These are phyloP conservation scores for Bagarius yarrelli DNA, from an alignment of 2,113 vertebrate species.

Conservation along the genomic window DNA sequence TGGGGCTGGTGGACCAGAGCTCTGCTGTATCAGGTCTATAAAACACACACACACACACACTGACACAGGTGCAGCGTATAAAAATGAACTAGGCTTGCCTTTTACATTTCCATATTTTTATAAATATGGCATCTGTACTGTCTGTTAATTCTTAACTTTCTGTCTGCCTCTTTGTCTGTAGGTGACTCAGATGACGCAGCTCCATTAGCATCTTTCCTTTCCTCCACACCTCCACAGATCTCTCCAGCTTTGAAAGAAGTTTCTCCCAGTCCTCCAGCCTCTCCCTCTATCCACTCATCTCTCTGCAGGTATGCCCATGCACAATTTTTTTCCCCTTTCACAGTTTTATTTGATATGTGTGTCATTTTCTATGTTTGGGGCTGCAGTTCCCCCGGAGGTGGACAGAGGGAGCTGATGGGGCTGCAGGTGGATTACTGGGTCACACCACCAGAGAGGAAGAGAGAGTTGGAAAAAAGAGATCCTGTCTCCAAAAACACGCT, in stretches of 20 bases:
- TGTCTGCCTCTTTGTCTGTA: constrained; percentile 56
- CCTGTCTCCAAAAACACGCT: constrained; percentile 88
- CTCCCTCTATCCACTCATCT: constrained; percentile 86
- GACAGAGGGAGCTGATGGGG: constrained; percentile 86
- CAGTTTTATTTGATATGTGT: background rate
- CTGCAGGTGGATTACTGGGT: constrained; percentile 98
- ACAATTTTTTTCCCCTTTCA: background rate
- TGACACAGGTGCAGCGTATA: background rate
- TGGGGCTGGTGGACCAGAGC: constrained; percentile 91
- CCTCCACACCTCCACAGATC: constrained; percentile 87
- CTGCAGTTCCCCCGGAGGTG: constrained; percentile 60
- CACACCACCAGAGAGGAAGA: constrained; percentile 84
- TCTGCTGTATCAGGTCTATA: constrained; percentile 83
- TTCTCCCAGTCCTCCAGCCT: constrained; percentile 91
- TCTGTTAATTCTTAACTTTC: background rate
- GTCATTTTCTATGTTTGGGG: constrained; percentile 23
- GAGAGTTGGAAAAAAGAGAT: constrained; percentile 89
- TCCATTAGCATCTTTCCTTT: constrained; percentile 77
- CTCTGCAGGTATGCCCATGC: constrained; percentile 77
- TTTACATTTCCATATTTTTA: background rate
- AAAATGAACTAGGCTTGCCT: background rate
- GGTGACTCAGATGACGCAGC: constrained; percentile 96
- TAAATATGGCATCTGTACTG: background rate
- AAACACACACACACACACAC: background rate
- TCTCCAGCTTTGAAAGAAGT: constrained; percentile 90